Evolutionary conservation across 2,113 vertebrate genomes (phyloP), one percentile per base, ranked within the genome.

Genomic region (Malurus melanocephalus): DNA sequence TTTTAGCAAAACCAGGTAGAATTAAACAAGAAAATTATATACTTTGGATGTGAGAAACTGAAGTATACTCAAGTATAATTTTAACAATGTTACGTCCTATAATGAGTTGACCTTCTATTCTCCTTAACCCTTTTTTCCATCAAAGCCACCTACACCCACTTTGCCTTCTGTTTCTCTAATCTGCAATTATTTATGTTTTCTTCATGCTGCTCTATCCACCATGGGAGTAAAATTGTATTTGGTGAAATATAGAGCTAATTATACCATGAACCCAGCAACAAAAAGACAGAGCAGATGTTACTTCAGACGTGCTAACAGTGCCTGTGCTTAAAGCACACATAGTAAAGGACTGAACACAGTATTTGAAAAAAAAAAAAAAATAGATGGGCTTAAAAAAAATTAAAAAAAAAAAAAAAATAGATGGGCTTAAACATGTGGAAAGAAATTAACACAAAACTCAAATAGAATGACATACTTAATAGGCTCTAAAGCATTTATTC

Each of bases 151-250:
- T 96, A 97, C 95, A 97, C 96, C 92, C 97, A 96, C 96, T 98
- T 97, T 96, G 96, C 97, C 97, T 97, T 98, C 98, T 98, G 97
- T 97, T 98, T 98, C 97, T 97, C 97, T 98, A 96, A 98, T 98
- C 97, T 98, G 97, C 97, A 98, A 97, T 98, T 98, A 98, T 98
- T 98, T 98, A 98, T 98, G 97, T 98, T 97, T 97, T 97, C 96
- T 97, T 97, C 97, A 97, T 94, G 97, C 97, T 97, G 97, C 91
- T 97, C 96, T 95, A 95, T 97, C 96, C 94, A 62, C 97, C 96
- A 96, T 97, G 97, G 97, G 97, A 98, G 92, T 93, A 98, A 97
- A 98, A 98, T 94, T 97, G 97, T 97, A 96, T 97, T 98, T 98
- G 96, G 96, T 98, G 97, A 98, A 98, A 98, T 97, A 97, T 91